These are phyloP conservation scores for Cervus canadensis DNA, from an alignment of 2,113 vertebrate species.

Conservation along the genomic window DNA sequence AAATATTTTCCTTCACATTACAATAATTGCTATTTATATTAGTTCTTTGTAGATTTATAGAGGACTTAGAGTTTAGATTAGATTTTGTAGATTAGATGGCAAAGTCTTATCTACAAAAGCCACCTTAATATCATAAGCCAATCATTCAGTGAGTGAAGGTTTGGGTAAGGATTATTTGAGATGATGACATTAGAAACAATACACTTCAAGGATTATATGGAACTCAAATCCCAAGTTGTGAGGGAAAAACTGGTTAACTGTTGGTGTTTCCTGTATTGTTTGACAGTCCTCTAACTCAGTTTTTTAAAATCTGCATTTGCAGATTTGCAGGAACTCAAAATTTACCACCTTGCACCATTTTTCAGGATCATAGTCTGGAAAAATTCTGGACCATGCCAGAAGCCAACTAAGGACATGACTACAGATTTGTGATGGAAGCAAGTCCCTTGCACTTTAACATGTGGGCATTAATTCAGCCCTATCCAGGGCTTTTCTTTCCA, in stretches of 20 bases:
- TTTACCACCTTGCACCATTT: background rate
- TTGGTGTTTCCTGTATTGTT: background rate
- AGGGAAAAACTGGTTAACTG: background rate
- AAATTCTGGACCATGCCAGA: background rate
- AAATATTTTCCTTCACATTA: background rate
- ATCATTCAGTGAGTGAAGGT: background rate
- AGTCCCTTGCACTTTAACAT: background rate
- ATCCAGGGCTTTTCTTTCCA: background rate
- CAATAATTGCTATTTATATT: conserved; percentile 9
- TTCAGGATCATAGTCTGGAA: background rate
- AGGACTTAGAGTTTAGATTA: background rate
- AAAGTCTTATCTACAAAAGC: background rate
- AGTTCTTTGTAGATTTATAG: conserved; percentile 24
- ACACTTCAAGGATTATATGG: background rate
- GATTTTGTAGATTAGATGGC: background rate
- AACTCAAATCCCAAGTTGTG: background rate
- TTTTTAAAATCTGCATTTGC: background rate
- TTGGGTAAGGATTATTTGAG: background rate
- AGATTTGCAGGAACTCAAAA: background rate
- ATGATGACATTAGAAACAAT: background rate
- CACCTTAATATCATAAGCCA: background rate
- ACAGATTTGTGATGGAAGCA: background rate
- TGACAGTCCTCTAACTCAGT: background rate
- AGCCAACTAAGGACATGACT: background rate
- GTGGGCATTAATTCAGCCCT: background rate